phyloP scores from a whole-genome alignment of 2,113 vertebrate genomes.

The Setophaga coronata region DNA sequence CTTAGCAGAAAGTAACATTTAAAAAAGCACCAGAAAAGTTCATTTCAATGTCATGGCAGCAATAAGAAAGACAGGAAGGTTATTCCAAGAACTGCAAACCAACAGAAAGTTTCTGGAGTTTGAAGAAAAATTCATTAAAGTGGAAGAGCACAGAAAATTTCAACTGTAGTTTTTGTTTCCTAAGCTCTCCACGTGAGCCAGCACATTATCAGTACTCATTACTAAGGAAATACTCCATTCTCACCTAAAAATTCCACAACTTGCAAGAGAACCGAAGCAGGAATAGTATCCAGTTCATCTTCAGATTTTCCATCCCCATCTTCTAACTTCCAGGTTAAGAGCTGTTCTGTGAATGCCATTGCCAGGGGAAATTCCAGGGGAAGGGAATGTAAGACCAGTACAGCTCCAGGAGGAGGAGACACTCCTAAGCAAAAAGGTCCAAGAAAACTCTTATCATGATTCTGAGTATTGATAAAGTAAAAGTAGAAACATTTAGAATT shows the following conservation, averaged over 20 bases:
- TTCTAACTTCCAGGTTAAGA: slow-evolving; percentile 89
- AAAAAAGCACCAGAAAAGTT: neutral
- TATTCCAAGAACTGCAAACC: neutral
- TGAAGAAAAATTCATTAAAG: neutral
- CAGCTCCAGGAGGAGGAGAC: slow-evolving; percentile 92
- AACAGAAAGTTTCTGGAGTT: neutral
- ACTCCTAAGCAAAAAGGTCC: slow-evolving; percentile 78
- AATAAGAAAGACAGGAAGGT: neutral
- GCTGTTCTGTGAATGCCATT: slow-evolving; percentile 94
- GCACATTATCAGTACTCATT: neutral
- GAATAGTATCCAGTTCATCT: slow-evolving; percentile 90
- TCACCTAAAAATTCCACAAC: slow-evolving; percentile 93
- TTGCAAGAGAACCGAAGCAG: slow-evolving; percentile 88
- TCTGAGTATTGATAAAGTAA: neutral
- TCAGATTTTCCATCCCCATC: slow-evolving; percentile 84
- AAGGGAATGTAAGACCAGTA: slow-evolving; percentile 91
- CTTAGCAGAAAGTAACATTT: neutral
- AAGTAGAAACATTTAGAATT: neutral
- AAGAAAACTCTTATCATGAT: neutral
- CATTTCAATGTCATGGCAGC: rapidly evolving
- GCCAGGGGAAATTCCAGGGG: slow-evolving; percentile 95
- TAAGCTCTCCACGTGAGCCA: neutral
- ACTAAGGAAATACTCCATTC: neutral
- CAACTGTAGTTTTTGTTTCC: neutral
- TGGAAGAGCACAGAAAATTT: neutral